Evolutionary conservation across 2,113 vertebrate genomes (phyloP).

Genomic region (Cavia porcellus): DNA sequence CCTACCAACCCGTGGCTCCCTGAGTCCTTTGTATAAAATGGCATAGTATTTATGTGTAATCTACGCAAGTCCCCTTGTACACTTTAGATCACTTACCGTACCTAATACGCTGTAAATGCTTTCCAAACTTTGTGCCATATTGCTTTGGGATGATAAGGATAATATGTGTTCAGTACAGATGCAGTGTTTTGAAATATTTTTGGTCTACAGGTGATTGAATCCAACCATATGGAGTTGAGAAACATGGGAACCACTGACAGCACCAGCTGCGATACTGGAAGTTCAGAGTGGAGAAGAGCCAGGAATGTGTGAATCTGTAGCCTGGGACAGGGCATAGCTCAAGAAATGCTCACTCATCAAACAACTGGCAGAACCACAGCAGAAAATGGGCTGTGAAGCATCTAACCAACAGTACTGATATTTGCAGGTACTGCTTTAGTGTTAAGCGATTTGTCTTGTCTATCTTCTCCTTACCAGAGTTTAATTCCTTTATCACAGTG

Average conservation of each 20-base stretch:
- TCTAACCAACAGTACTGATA: neutral
- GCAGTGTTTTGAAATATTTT: neutral
- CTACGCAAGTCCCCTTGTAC: neutral
- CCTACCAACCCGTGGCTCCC: neutral
- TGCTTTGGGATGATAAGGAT: neutral
- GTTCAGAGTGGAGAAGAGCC: neutral
- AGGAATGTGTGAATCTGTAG: neutral
- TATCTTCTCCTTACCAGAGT: neutral
- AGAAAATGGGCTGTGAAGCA: neutral
- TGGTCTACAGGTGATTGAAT: neutral
- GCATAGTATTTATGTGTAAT: neutral
- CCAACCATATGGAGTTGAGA: neutral
- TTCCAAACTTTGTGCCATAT: neutral
- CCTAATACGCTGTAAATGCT: neutral
- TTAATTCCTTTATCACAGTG: conserved; percentile 52
- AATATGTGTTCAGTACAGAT: neutral
- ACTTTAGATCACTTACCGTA: neutral
- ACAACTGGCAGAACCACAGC: neutral
- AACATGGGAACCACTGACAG: neutral
- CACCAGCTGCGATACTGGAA: neutral
- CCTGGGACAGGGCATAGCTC: neutral
- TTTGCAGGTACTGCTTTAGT: neutral
- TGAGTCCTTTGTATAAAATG: neutral
- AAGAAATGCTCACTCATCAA: neutral
- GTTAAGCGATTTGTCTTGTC: neutral